Conservation (phyloP, 2,113 vertebrate species). For the Podarcis raffonei region DNA sequence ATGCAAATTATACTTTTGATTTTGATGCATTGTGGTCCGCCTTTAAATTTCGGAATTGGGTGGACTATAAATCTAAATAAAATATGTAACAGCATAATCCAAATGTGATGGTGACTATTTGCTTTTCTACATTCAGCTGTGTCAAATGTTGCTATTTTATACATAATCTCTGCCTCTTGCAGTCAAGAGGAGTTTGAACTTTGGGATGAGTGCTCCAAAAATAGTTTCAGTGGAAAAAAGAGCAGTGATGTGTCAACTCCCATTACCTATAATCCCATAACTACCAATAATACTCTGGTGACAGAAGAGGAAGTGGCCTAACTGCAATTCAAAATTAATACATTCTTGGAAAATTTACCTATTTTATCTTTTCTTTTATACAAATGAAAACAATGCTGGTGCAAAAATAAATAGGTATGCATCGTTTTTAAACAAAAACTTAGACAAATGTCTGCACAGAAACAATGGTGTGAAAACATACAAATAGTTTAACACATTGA, state of each 20-base stretch:
- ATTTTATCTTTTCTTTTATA: not conserved
- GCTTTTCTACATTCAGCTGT: not conserved
- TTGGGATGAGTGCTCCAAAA: slow-evolving; percentile 14
- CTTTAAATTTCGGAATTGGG: not conserved
- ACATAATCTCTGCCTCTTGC: not conserved
- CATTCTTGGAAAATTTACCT: not conserved
- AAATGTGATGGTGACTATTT: not conserved
- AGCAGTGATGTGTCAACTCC: not conserved
- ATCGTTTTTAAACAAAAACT: not conserved
- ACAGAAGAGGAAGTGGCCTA: not conserved
- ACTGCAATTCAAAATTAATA: not conserved
- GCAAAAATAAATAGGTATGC: not conserved
- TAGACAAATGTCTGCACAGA: not conserved
- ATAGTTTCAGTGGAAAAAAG: not conserved
- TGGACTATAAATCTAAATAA: not conserved
- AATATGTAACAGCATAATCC: not conserved
- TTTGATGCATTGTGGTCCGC: not conserved
- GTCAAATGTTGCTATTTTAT: rapidly evolving
- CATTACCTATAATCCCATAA: not conserved
- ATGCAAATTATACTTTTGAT: not conserved
- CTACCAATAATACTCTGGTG: not conserved
- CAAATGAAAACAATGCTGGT: not conserved
- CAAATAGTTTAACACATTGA: not conserved
- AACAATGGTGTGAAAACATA: not conserved
- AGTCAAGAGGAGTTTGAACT: not conserved